These are phyloP conservation scores for Lonchura striata DNA, from an alignment of 2,113 vertebrate species.

Conservation along the genomic window DNA sequence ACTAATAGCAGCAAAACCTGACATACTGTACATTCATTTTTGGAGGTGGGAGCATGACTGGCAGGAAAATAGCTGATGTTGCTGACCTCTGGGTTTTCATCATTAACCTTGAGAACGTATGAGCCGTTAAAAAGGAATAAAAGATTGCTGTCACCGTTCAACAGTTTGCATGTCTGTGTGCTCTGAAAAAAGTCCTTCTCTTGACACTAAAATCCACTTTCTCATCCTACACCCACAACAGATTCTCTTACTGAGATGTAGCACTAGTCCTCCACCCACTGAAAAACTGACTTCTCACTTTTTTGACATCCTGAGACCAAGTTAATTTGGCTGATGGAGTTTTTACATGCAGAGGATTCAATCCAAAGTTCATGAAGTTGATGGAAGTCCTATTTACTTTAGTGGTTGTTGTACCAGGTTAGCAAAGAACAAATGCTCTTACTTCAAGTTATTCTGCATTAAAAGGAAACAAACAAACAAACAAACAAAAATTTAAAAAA, in stretches of 20 bases:
- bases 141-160: not conserved
- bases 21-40: not conserved
- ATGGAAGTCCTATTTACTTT: not conserved
- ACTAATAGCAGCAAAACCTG: not conserved
- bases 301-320: not conserved
- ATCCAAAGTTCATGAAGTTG: not conserved
- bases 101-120: not conserved
- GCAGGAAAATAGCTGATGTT: conserved; percentile 25
- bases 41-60: conserved; percentile 11
- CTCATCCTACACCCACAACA: not conserved
- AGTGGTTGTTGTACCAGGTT: not conserved
- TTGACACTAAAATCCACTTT: conserved; percentile 24
- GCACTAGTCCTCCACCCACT: not conserved
- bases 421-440: not conserved
- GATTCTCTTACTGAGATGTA: not conserved
- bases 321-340: not conserved
- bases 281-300: not conserved
- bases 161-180: not conserved
- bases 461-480: not conserved
- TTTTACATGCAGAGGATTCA: not conserved
- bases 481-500: not conserved
- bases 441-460: not conserved
- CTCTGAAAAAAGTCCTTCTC: not conserved
- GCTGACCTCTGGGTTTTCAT: conserved; percentile 27
- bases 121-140: conserved; percentile 1